Base-by-base conservation (phyloP, 2,888 invertebrate genomes). In the Nemotelus nigrinus region DNA sequence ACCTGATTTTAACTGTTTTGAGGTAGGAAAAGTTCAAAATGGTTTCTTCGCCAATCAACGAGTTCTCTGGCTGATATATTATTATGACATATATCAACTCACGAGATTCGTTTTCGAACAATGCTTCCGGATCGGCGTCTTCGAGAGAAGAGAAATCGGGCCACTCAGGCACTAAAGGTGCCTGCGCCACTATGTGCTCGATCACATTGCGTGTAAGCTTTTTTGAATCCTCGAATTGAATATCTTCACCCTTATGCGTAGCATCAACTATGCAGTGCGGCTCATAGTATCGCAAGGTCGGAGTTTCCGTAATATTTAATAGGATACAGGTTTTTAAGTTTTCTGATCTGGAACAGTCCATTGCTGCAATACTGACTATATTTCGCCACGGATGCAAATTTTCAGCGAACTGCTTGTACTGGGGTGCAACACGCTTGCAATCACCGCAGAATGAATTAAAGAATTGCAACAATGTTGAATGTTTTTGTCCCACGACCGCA, bases 381-480 rank as follows among this genome's bases (percentile, higher is more conserved):
- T 91, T 90, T 79, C 89, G 89, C 97, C 97, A 97, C 48, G 88
- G 85, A 71, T 86, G 83, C 68, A 93, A 86, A 82, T 93, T 90
- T 6, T 89, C 88, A 0, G 95, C 96, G 67, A 98, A 87, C 41
- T 89, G 88, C 86, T 96, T 97, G 90, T 93, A 99, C 58, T 90
- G 91, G 0, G 97, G 96, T 0, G 97, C 95, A 87, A 96, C 99
- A 44, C 93, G 88, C 82, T 94, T 92, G 85, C 98, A 99, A 85
- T 95, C 96, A 0, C 98, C 98, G 86, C 99, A 99, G 92, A 96
- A 99, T 83, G 95, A 95, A 86, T 96, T 97, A 86, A 97, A 99
- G 89, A 98, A 98, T 86, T 98, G 96, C 3, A 98, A 91, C 2
- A 98, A 84, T 88, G 93, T 92, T 1, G 93, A 92, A 83, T 90